phyloP scores from a whole-genome alignment of 2,888 invertebrate genomes.

The Drosophila suboccidentalis region DNA sequence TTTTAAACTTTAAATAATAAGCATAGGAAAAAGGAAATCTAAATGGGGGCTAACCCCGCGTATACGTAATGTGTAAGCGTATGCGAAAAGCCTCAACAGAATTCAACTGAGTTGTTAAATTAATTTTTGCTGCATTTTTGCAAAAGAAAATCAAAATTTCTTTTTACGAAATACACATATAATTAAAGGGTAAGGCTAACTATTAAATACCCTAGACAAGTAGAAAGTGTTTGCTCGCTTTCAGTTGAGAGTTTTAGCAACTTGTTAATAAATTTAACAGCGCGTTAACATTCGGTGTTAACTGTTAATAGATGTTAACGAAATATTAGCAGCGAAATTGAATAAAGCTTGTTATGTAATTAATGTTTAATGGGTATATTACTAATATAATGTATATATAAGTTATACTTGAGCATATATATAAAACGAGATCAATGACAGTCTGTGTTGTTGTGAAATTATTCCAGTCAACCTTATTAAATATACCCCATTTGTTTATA shows the following conservation, averaged over 20 bases:
- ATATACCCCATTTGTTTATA: not conserved
- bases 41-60: conserved; percentile 45
- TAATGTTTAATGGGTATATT: not conserved
- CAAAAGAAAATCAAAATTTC: conserved; percentile 67
- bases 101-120: conserved; percentile 84
- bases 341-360: not conserved
- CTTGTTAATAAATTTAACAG: conserved; percentile 26
- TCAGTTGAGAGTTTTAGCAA: conserved; percentile 21
- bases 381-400: not conserved
- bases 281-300: conserved; percentile 1
- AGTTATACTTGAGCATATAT: not conserved
- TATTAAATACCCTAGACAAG: conserved; percentile 20
- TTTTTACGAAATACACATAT: conserved; percentile 33
- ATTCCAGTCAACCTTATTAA: not conserved
- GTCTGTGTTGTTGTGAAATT: not conserved
- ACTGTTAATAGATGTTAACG: not conserved
- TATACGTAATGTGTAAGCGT: conserved; percentile 62
- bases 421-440: not conserved
- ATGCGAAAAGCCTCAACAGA: conserved; percentile 75
- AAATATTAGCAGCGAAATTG: not conserved
- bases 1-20: conserved; percentile 35
- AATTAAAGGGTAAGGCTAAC: conserved; percentile 26
- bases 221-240: not conserved
- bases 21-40: conserved; percentile 1
- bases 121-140: conserved; percentile 79